phyloP scores from a whole-genome alignment of 2,113 vertebrate genomes.

The Leucoraja erinaceus region DNA sequence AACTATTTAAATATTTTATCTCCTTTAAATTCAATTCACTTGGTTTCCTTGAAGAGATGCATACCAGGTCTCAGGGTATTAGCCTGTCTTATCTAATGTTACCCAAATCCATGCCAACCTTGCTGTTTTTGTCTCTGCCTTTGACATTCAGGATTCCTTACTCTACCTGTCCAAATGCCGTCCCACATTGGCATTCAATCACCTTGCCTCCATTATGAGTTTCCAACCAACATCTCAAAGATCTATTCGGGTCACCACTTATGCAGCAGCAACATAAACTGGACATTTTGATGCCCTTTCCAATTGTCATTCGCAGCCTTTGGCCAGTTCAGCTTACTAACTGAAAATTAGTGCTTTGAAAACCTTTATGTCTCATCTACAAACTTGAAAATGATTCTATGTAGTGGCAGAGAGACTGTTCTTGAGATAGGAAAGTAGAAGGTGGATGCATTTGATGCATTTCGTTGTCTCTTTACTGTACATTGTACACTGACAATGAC shows the following conservation, averaged over 20 bases:
- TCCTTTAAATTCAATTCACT: not conserved
- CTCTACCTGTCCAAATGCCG: not conserved
- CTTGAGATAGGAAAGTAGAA: not conserved
- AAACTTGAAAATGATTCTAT: not conserved
- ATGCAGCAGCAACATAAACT: not conserved
- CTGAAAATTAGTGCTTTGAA: not conserved
- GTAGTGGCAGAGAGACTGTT: not conserved
- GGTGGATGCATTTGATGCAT: no score
- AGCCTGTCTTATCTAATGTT: no score
- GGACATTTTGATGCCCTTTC: not conserved
- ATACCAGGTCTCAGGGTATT: not conserved
- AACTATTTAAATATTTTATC: not conserved
- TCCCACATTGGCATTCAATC: not conserved
- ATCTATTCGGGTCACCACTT: not conserved
- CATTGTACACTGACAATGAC: no score
- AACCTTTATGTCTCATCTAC: not conserved
- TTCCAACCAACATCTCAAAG: not conserved
- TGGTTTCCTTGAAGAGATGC: not conserved
- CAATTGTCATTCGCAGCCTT: not conserved
- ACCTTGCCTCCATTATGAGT: not conserved
- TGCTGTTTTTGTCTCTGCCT: not conserved
- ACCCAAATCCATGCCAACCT: not conserved
- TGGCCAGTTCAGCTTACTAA: not conserved
- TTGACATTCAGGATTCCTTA: not conserved
- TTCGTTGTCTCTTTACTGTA: no score